Evolutionary conservation across 2,113 vertebrate genomes (phyloP), one percentile per base, ranked within the genome.

Genomic region (Vireo altiloquus): DNA sequence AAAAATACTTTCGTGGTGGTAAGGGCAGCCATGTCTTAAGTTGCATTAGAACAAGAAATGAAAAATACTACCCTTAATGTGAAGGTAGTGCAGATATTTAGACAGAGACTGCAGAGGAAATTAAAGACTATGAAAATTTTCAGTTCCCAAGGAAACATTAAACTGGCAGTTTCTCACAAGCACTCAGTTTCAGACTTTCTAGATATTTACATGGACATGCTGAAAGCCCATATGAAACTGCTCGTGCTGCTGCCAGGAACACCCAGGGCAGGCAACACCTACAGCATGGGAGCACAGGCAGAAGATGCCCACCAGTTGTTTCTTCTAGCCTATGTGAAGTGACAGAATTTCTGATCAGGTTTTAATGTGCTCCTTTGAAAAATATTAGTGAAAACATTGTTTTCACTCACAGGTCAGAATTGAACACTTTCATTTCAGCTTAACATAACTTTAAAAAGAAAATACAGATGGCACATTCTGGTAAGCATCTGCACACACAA

Each of bases 221-320:
- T 81, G 77, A 68, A 78, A 71, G 24, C 35, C 52, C 21, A 2
- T 9, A 6, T 6, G 13, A 13, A 63, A 33, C 15, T 57, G 40
- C 49, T 69, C 2, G 0, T 33, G n/a, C n/a, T 35, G 53, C 52
- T 80, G 52, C 80, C 56, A 7, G 31, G 28, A 76, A 20, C 49
- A 16, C 3, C 0, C 0, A 52, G 33, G 33, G 10, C 7, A 11
- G 20, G 35, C 52, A 78, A 15, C 39, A 23, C 52, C 42, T 15
- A 8, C 47, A 60, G 22, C 13, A 0, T 7, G 20, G 39, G 27
- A 44, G 10, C 50, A 12, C 24, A 31, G 52, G 31, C 52, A 35
- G 3, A 60, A 76, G 27, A 9, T 6, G 7, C 23, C 22, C 53
- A 28, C 9, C 24, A 2, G 0, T 59, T 40, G 8, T 88, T 86